These are phyloP conservation scores for Eledone cirrhosa DNA, from an alignment of 2,888 invertebrate species.

Conservation along the genomic window DNA sequence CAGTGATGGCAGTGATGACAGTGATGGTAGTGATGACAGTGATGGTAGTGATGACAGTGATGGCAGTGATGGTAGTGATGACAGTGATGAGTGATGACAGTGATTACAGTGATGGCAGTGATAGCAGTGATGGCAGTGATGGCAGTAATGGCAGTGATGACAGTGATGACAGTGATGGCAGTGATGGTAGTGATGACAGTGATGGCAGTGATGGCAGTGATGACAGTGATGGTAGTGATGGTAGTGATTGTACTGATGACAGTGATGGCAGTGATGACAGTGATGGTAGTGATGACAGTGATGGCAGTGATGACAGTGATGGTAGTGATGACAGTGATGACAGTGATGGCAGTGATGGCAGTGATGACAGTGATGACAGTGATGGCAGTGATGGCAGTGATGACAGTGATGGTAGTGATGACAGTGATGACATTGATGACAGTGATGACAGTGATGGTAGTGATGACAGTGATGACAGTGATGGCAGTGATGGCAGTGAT, in stretches of 20 bases:
- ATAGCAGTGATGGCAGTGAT: background rate
- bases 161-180: background rate
- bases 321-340: slow-evolving; percentile 20
- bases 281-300: slow-evolving; percentile 29
- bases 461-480: background rate
- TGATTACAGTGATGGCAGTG: too few relatives aligned
- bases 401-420: too few relatives aligned
- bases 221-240: slow-evolving; percentile 28
- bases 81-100: too few relatives aligned
- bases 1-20: background rate
- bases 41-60: slow-evolving; percentile 19
- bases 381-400: slow-evolving; percentile 10
- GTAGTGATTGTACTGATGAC: slow-evolving; percentile 22
- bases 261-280: slow-evolving; percentile 30
- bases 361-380: slow-evolving; percentile 23
- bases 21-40: slow-evolving; percentile 7
- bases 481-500: slow-evolving; percentile 1
- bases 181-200: background rate
- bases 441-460: slow-evolving; percentile 2
- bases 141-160: background rate
- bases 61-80: slow-evolving; percentile 16
- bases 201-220: slow-evolving; percentile 1
- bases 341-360: slow-evolving; percentile 23
- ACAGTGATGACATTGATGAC: too few relatives aligned
- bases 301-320: slow-evolving; percentile 27